Evolutionary conservation across 2,888 invertebrate species (phyloP).

Genomic region (Hedychridium roseum): DNA sequence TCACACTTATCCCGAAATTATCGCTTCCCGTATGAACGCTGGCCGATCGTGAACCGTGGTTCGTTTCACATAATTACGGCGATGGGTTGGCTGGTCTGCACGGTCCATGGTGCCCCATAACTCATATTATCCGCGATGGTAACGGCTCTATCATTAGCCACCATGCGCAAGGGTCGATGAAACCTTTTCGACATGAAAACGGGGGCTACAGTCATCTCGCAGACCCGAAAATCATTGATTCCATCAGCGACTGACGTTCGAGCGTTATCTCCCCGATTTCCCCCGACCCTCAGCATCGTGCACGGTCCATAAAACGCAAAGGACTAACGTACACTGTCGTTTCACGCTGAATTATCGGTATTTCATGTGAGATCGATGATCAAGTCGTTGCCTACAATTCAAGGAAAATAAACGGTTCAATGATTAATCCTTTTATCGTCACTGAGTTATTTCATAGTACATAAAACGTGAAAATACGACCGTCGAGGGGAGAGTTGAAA

Average conservation of each 20-base stretch:
- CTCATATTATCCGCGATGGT: conserved; percentile 21
- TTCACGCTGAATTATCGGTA: too few species aligned
- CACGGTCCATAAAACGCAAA: conserved; percentile 2
- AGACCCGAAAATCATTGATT: too few species aligned
- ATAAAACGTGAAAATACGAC: too few species aligned
- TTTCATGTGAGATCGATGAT: too few species aligned
- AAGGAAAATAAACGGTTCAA: too few species aligned
- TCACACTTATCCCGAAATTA: conserved; percentile 46
- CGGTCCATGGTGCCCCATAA: conserved; percentile 22
- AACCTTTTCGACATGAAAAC: not conserved
- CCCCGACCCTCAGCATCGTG: not conserved
- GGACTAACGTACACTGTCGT: not conserved
- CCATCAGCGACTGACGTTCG: too few species aligned
- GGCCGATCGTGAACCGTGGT: conserved; percentile 34
- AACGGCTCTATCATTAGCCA: conserved; percentile 22
- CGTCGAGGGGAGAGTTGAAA: too few species aligned
- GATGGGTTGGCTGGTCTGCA: conserved; percentile 41
- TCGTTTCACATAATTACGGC: conserved; percentile 56
- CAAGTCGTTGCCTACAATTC: too few species aligned
- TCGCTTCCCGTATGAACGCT: conserved; percentile 43
- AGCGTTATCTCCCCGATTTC: not conserved
- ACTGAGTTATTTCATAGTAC: too few species aligned
- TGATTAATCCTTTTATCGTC: too few species aligned
- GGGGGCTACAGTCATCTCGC: not conserved
- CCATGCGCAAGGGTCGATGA: conserved; percentile 13